A percentile compares a stretch with the other conserved stretches of the same genome.
phyloP scores from a whole-genome alignment of 2,113 vertebrate genomes.

The Nibea coibor region DNA sequence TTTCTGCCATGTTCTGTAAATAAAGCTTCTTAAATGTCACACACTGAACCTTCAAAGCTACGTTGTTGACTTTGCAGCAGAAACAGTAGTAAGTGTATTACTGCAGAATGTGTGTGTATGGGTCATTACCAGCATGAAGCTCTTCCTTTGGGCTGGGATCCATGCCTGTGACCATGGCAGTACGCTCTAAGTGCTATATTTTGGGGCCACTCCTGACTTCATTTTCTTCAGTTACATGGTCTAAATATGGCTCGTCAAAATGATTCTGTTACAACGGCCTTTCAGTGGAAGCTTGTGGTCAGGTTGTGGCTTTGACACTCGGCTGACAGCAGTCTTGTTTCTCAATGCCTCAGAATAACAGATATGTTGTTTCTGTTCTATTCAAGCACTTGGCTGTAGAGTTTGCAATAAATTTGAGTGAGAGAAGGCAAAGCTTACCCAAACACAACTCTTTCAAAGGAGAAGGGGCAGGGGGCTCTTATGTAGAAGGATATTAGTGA shows the following conservation, averaged over 20 bases:
- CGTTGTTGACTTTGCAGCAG: not conserved
- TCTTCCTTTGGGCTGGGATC: not conserved
- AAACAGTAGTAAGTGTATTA: not conserved
- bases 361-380: constrained; percentile 40
- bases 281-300: constrained; percentile 38
- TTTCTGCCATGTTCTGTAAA: no score
- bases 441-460: constrained; percentile 6
- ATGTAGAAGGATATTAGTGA: constrained; percentile 79
- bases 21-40: no score
- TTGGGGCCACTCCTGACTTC: constrained; percentile 25
- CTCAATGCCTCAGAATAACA: constrained; percentile 14
- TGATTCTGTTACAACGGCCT: constrained; percentile 6
- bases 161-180: not conserved
- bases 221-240: constrained; percentile 8
- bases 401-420: constrained; percentile 42
- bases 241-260: constrained; percentile 22
- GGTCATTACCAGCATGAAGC: not conserved
- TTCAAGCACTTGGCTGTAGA: constrained; percentile 52
- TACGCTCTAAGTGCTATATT: constrained; percentile 43
- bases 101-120: no score
- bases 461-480: constrained; percentile 35
- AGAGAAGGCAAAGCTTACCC: constrained; percentile 55
- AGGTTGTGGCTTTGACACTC: constrained; percentile 34
- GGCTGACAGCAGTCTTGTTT: constrained; percentile 18
- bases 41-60: not conserved